Evolutionary conservation across 2,888 invertebrate genomes (phyloP).

Genomic region (Eupelmus urozonus): DNA sequence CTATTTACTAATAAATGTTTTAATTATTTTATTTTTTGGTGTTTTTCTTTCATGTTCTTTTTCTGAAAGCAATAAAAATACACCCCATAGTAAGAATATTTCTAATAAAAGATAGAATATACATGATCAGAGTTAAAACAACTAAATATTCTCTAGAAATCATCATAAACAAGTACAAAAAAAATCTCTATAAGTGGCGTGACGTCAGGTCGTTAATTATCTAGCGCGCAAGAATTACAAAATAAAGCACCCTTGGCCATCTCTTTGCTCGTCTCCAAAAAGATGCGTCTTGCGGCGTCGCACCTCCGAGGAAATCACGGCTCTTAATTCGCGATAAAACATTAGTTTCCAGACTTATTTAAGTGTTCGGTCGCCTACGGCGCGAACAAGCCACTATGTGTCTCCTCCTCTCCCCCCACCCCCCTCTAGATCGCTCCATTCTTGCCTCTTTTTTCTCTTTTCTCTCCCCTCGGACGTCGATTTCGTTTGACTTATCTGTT

Average conservation of each 20-base stretch:
- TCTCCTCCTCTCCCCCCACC: slow-evolving; percentile 29
- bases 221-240: slow-evolving; percentile 18
- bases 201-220: slow-evolving; percentile 18
- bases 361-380: slow-evolving; percentile 63
- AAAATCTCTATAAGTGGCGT: slow-evolving; percentile 39
- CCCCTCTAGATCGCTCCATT: too few species aligned
- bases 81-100: too few species aligned
- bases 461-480: slow-evolving; percentile 24
- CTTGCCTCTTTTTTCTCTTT: slow-evolving; percentile 20
- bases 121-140: too few species aligned
- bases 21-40: too few species aligned
- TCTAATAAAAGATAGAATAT: too few species aligned
- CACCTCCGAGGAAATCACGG: too few species aligned
- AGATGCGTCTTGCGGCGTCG: not conserved
- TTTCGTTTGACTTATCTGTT: slow-evolving; percentile 58
- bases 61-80: too few species aligned
- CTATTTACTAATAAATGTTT: too few species aligned
- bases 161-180: too few species aligned
- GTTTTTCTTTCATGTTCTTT: too few species aligned
- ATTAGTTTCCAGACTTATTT: slow-evolving; percentile 67
- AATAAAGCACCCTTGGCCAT: not conserved
- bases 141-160: too few species aligned
- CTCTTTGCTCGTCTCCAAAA: not conserved
- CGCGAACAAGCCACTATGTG: slow-evolving; percentile 65
- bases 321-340: slow-evolving; percentile 71